These are phyloP conservation scores for Augiades crinisus DNA, from an alignment of 2,888 invertebrate genomes.

Conservation along the genomic window DNA sequence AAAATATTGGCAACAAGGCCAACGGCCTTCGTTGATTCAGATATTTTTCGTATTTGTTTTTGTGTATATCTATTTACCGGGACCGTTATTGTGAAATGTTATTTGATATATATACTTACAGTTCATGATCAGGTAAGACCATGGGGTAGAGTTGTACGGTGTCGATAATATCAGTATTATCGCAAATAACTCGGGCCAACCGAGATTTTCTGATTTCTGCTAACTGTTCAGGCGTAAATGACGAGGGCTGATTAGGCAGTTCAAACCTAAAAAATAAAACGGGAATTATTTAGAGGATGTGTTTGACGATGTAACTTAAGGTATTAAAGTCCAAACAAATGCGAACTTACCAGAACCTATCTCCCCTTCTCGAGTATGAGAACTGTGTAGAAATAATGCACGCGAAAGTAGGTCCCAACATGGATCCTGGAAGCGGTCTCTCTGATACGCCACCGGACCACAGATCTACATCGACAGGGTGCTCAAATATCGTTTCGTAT, in stretches of 20 bases:
- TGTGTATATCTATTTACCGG: too few relatives aligned
- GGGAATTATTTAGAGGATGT: background rate
- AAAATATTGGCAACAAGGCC: too few relatives aligned
- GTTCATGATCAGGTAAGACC: constrained; percentile 95
- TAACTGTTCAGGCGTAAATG: constrained; percentile 93
- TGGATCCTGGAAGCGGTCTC: constrained; percentile 92
- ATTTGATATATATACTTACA: constrained; percentile 83
- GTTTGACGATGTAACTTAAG: background rate
- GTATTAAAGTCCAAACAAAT: background rate
- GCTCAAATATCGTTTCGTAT: constrained; percentile 92
- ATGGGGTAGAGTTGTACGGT: constrained; percentile 95
- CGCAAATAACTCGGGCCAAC: constrained; percentile 92
- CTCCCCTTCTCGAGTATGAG: constrained; percentile 92
- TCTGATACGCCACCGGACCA: constrained; percentile 98
- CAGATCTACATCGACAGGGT: constrained; percentile 95
- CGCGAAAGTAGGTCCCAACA: constrained; percentile 96
- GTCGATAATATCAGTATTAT: constrained; percentile 95
- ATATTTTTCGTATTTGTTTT: too few relatives aligned
- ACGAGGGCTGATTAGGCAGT: constrained; percentile 94
- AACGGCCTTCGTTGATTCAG: too few relatives aligned
- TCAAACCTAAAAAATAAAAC: constrained; percentile 83
- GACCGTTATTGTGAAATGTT: background rate
- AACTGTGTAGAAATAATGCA: constrained; percentile 97
- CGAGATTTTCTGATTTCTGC: constrained; percentile 91
- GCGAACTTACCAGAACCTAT: constrained; percentile 90